phyloP scores from a whole-genome alignment of 2,797 vertebrate species.

The Thamnophis elegans region DNA sequence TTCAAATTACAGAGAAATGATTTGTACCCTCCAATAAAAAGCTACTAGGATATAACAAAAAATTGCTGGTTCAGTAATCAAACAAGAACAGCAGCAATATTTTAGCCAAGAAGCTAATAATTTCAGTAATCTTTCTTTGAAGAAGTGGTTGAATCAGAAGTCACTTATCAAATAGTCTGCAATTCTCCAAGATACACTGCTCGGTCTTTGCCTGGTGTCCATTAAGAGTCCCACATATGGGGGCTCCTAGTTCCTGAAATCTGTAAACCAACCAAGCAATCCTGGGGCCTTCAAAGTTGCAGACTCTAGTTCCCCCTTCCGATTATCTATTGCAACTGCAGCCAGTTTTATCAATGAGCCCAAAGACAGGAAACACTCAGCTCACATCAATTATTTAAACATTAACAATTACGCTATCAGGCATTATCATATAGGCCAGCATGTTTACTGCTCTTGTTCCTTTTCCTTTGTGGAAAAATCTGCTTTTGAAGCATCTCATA shows the following conservation, averaged over 20 bases:
- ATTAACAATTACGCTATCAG: background rate
- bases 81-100: background rate
- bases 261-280: background rate
- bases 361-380: background rate
- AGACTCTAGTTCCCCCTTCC: conserved; percentile 11
- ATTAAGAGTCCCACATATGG: background rate
- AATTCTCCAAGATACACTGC: background rate
- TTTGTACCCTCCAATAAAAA: background rate
- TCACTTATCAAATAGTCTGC: background rate
- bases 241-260: background rate
- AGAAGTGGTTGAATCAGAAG: background rate
- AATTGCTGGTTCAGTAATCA: background rate
- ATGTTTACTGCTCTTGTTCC: background rate
- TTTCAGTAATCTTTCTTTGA: background rate
- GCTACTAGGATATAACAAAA: background rate
- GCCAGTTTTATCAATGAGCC: background rate
- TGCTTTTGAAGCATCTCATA: background rate
- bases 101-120: background rate
- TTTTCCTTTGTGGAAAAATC: background rate
- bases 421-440: background rate
- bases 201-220: background rate
- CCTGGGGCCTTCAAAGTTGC: background rate
- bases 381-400: background rate
- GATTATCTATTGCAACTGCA: background rate
- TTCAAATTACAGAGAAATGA: background rate